A percentile compares a stretch with the other conserved stretches of the same genome.
These are phyloP conservation scores for Sinosuthora webbiana DNA, from an alignment of 2,113 vertebrate genomes.

Conservation along the genomic window DNA sequence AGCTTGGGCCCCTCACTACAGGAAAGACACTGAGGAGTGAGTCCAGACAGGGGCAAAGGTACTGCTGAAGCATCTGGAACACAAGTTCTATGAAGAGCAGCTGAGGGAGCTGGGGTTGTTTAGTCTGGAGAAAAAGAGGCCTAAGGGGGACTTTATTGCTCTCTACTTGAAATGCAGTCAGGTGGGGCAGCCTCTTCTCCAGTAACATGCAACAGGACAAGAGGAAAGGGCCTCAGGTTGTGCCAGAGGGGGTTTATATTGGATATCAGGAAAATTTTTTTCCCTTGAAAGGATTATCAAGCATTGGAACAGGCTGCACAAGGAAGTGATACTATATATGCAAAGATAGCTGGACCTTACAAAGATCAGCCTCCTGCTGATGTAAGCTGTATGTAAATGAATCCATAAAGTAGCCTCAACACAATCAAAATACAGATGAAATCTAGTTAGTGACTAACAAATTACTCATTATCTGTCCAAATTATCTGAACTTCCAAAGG, in stretches of 20 bases:
- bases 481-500: neutral
- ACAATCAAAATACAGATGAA: slow-evolving; percentile 10
- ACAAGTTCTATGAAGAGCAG: neutral
- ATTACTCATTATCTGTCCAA: neutral
- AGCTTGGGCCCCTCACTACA: neutral
- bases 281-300: neutral
- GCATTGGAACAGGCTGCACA: neutral
- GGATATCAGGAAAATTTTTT: neutral
- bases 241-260: neutral
- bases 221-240: neutral
- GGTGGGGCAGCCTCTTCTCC: neutral
- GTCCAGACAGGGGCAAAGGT: neutral
- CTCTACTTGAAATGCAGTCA: neutral
- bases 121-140: neutral
- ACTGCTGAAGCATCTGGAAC: neutral
- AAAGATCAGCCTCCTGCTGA: neutral
- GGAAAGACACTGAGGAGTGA: neutral
- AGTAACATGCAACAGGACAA: neutral
- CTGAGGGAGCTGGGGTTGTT: neutral
- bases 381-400: neutral
- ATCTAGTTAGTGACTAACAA: neutral
- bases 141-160: neutral
- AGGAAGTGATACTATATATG: neutral
- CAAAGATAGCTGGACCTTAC: neutral
- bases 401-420: neutral